A percentile compares a stretch with the other conserved stretches of the same genome.
Conservation (phyloP, 2,888 invertebrate genomes). For the Chymomyza amoena region DNA sequence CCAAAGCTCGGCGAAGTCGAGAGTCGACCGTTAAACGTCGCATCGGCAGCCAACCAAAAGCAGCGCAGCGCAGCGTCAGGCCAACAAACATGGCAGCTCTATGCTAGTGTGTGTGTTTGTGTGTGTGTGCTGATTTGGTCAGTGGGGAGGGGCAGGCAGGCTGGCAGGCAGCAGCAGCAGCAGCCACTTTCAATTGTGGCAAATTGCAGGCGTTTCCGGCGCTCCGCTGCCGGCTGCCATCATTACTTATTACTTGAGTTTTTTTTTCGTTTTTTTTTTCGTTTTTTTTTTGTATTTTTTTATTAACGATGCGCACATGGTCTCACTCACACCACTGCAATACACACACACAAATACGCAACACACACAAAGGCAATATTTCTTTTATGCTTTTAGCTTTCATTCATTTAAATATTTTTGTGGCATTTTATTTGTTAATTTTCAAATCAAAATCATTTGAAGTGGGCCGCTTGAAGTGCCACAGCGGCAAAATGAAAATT, state of each 20-base stretch:
- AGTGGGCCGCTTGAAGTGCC: constrained; percentile 20
- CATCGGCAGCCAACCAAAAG: constrained; percentile 60
- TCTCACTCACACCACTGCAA: not conserved
- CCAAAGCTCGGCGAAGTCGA: constrained; percentile 36
- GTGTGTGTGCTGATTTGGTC: not conserved
- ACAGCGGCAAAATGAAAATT: constrained; percentile 52
- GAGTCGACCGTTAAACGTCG: constrained; percentile 22
- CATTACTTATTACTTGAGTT: constrained; percentile 54
- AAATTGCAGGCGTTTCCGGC: constrained; percentile 74
- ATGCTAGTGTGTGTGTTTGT: not conserved
- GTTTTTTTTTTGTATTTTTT: not conserved
- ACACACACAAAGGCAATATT: not conserved
- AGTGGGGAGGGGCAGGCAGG: not conserved
- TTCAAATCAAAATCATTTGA: constrained; percentile 56
- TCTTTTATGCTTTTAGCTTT: constrained; percentile 6
- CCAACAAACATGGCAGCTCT: constrained; percentile 55
- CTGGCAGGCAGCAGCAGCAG: constrained; percentile 23
- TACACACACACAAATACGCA: not conserved
- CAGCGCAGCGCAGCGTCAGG: constrained; percentile 61
- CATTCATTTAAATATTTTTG: constrained; percentile 33
- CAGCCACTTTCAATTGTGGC: constrained; percentile 74
- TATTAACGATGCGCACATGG: constrained; percentile 9
- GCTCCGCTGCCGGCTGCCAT: constrained; percentile 62
- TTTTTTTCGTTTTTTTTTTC: too few relatives aligned
- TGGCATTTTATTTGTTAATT: constrained; percentile 65